Evolutionary conservation across 2,797 vertebrate genomes (phyloP), one percentile per base, ranked within the genome.

Genomic region (Squalus acanthias): DNA sequence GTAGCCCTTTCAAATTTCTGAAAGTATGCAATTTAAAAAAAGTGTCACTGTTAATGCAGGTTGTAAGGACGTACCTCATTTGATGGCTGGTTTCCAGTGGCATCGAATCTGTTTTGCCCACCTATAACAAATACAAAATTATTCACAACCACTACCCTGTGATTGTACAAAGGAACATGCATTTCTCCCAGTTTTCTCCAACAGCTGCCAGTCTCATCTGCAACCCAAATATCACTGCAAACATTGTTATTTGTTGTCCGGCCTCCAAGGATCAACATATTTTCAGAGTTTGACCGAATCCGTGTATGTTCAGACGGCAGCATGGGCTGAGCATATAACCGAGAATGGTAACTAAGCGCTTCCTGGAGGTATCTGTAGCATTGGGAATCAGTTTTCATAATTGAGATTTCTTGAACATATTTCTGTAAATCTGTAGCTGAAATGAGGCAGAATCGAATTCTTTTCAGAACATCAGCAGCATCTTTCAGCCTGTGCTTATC

Each of bases 121-220:
- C 97, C 97, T 0, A 98, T 96, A 65, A 98, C 96, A 24, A 97
- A 98, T 69, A 98, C 96, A 65, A 98, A 98, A 87, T 97, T 74
- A 0, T 96, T 96, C 67, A 97, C 91, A 96, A 97, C 96, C 0
- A 96, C 96, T 0, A 97, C 96, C 0, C 97, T 97, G 96, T 98
- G 97, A 91, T 98, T 98, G 96, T 98, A 97, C 1, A 97, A n/a
- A 0, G 98, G 97, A 57, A 85, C 12, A 0, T n/a, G 39, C 89
- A 98, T 97, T 4, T 97, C 96, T n/a, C 97, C 96, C 0, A 97
- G 65, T 70, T 65, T 97, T 15, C 8, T 65, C 97, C 97, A 98
- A 6, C 87, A 50, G 13, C 67, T 70, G 65, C 97, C 97, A 24
- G 96, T 96, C 29, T 96, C 92, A 7, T 96, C 97, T 3, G 97